These are phyloP conservation scores for Erannis defoliaria DNA, from an alignment of 2,888 invertebrate genomes.

Conservation along the genomic window DNA sequence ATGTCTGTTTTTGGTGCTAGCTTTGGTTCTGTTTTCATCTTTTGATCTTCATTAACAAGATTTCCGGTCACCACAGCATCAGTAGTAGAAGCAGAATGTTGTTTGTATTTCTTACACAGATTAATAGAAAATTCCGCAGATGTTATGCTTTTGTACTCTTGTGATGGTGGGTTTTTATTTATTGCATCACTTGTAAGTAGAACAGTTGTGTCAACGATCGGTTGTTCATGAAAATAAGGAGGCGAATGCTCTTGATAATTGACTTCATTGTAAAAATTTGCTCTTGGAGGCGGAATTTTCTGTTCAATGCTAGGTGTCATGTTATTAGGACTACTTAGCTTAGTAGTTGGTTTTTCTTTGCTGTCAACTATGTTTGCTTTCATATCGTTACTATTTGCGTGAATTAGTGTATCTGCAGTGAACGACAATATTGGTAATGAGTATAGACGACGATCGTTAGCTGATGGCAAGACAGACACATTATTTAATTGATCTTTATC, in stretches of 20 bases:
- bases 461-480: slow-evolving; percentile 48
- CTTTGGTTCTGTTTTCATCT: slow-evolving; percentile 9
- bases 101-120: slow-evolving; percentile 30
- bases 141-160: slow-evolving; percentile 14
- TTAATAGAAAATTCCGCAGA: slow-evolving; percentile 27
- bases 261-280: slow-evolving; percentile 28
- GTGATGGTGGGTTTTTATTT: slow-evolving; percentile 2
- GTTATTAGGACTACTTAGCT: slow-evolving; percentile 20
- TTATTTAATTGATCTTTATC: slow-evolving; percentile 59
- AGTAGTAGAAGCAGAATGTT: slow-evolving; percentile 2
- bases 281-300: slow-evolving; percentile 1
- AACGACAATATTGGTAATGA: slow-evolving; percentile 8
- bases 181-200: background rate
- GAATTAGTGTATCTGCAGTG: slow-evolving; percentile 21
- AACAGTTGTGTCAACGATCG: background rate
- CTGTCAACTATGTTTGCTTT: background rate
- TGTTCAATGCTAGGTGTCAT: background rate
- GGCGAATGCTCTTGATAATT: background rate
- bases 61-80: background rate
- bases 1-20: background rate
- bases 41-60: background rate
- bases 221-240: slow-evolving; percentile 18
- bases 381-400: slow-evolving; percentile 15
- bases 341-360: background rate
- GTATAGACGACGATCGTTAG: slow-evolving; percentile 47